A percentile compares a stretch with the other conserved stretches of the same genome.
These are phyloP conservation scores for pig (Sus scrofa) DNA, from an alignment of 2,113 vertebrate genomes.

Conservation along the genomic window T2T-Sscrofa CM000829.6:71583501-71584000, in stretches of 20 bases:
- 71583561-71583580: background rate
- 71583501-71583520: background rate
- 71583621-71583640: background rate
- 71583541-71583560: background rate
- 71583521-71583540: background rate
- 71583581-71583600: background rate
- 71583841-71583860: background rate
- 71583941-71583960: background rate
- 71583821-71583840: background rate
- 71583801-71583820: background rate
- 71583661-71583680: background rate
- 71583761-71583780: background rate
- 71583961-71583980: background rate
- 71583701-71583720: background rate
- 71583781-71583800: background rate
- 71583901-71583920: background rate
- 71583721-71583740: background rate
- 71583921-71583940: background rate
- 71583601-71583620: rapidly evolving
- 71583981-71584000: background rate
- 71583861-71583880: background rate
- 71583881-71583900: no score
- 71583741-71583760: background rate
- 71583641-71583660: rapidly evolving
- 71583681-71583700: background rate